Base-by-base conservation (phyloP, 2,888 invertebrate species). In the Globia sparganii region DNA sequence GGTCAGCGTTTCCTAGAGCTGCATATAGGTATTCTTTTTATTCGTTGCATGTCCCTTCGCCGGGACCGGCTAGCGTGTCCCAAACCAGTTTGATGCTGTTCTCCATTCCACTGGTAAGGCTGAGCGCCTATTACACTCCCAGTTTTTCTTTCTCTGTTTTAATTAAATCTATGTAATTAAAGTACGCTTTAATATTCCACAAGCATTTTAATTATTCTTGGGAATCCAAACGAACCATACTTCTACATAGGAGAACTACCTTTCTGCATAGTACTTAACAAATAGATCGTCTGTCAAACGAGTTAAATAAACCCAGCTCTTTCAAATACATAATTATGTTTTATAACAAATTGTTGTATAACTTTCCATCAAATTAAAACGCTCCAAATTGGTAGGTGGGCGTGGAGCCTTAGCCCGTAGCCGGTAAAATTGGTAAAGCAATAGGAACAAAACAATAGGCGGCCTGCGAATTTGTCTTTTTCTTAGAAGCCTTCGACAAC, bases 1-100 rank as follows among this genome's bases (percentile, higher is more conserved):
- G 96, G 96, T 94, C 94, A 96, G 95, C 94, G 92, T 95, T 96
- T 96, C 96, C 96, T 96, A 96, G 96, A 95, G 96, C 93, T 96
- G 96, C 96, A 96, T 96, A 94, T 96, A 94, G 95, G 94, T 94
- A 79, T 94, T 95, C 92, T 95, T 96, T 96, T 96, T 96, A 95
- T 94, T 96, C 91, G 93, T 95, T 95, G 96, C 95, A 95, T 95
- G 95, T 94, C 94, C 94, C 95, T 94, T 91, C 92, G 91, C 87
- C 91, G 92, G 92, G 92, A 94, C 92, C 91, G 94, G 93, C 94
- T 96, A 94, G 95, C 96, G 96, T 96, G 96, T 94, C 91, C 91
- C 92, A 94, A 96, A 96, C 96, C 96, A 92, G 96, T 96, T 96
- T 94, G 89, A 90, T 91, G 93, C 92, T 93, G 93, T 91, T 94